Evolutionary conservation across 2,888 invertebrate genomes (phyloP).

Genomic region (Alloscopus bannaensis): DNA sequence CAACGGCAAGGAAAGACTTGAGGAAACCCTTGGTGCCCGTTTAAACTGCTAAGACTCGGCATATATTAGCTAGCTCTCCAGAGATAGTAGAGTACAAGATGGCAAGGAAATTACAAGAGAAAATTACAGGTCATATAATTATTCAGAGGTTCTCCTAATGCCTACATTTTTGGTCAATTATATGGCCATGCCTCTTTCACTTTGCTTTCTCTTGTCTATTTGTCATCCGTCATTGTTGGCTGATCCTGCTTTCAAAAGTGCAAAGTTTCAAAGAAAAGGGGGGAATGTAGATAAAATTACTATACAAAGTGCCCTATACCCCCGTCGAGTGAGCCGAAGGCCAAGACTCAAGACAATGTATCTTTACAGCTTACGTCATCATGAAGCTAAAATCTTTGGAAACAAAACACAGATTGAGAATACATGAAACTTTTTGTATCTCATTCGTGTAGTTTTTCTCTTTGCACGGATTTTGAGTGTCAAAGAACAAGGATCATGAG

Average conservation of each 20-base stretch:
- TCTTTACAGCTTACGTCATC: too few relatives aligned
- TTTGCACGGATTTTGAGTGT: background rate
- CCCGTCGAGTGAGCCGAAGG: too few relatives aligned
- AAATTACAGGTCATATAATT: constrained; percentile 53
- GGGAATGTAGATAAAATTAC: too few relatives aligned
- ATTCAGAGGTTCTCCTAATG: constrained; percentile 27
- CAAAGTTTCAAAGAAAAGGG: too few relatives aligned
- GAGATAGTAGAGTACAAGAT: constrained; percentile 39
- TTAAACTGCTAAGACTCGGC: constrained; percentile 11
- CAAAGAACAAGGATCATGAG: background rate
- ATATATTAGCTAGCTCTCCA: constrained; percentile 33
- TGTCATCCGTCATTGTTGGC: too few relatives aligned
- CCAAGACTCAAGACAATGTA: too few relatives aligned
- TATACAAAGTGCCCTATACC: background rate
- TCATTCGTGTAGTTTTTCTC: background rate
- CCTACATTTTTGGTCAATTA: constrained; percentile 47
- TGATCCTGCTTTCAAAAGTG: too few relatives aligned
- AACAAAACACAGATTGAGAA: too few relatives aligned
- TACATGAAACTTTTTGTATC: background rate
- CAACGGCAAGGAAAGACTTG: constrained; percentile 2
- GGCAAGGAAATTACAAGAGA: constrained; percentile 49
- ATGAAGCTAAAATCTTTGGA: too few relatives aligned
- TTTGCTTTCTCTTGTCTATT: too few relatives aligned
- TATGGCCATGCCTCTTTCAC: too few relatives aligned
- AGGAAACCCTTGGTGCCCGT: constrained; percentile 22